Evolutionary conservation across 2,888 invertebrate genomes (phyloP).

Genomic region (Rhodophaea formosa): DNA sequence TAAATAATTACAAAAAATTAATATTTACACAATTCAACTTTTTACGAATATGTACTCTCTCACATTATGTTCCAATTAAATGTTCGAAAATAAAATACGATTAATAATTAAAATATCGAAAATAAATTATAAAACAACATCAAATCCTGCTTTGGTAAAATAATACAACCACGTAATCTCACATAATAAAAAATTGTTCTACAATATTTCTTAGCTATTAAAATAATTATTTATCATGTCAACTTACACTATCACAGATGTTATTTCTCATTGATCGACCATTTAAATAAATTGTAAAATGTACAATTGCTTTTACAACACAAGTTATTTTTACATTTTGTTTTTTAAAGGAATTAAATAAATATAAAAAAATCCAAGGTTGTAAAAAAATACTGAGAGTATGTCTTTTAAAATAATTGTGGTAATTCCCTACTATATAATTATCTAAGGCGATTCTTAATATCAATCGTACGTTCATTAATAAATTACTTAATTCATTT

Average conservation of each 20-base stretch:
- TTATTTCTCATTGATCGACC: background rate
- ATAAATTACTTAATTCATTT: background rate
- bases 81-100: background rate
- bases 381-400: too few relatives aligned
- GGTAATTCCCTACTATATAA: background rate
- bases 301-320: too few relatives aligned
- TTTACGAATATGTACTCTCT: background rate
- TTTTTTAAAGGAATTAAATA: too few relatives aligned
- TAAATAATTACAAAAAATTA: too few relatives aligned
- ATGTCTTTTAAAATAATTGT: background rate
- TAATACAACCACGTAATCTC: constrained; percentile 24
- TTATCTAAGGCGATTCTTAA: background rate
- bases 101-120: background rate
- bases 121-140: constrained; percentile 1
- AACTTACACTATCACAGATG: constrained; percentile 4
- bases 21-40: background rate
- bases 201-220: background rate
- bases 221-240: background rate
- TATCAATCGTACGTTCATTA: background rate
- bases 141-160: constrained; percentile 16
- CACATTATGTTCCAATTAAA: background rate
- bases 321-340: too few relatives aligned
- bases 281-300: too few relatives aligned
- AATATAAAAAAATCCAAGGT: too few relatives aligned
- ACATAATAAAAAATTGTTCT: constrained; percentile 15